Base-by-base conservation (phyloP, 2,888 invertebrate species). In the Macrophya annulata region DNA sequence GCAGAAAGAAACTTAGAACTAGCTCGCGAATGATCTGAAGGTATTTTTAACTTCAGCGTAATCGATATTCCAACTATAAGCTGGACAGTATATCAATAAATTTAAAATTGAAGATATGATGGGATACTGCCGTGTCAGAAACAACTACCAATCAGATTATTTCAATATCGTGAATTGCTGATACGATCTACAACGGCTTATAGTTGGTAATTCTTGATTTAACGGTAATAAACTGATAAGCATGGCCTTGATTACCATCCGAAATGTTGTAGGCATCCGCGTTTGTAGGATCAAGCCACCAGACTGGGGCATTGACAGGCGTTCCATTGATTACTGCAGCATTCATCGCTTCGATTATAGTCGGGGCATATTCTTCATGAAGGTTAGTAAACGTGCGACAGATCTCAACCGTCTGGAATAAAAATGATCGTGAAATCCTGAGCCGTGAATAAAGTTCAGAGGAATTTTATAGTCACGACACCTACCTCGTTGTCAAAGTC, bases 231-330 rank as follows among this genome's bases (percentile, higher is more conserved):
- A 45, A 31, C 15, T 31, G 31, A 77, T 55, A 81, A 40, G 25
- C 15, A 4, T 15, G 5, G 43, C 21, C 6, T 40, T 62, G 43
- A 81, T 81, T 83, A 85, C 82, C 21, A 88, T 83, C 74, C 43
- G 85, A 86, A 55, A 68, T 85, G 40, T 10, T 77, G 55, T 62
- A 31, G 43, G 62, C 43, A 21, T 81, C 81, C 2, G 81, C 15
- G 89, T 97, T 96, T 0, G 91, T 92, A 0, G 97, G 97, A 87
- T 95, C 96, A 0, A 96, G 90, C 97, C 97, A 97, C 97, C 98
- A 98, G 40, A 98, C 94, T 0, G 98, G 97, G 1, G 96, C 94
- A 92, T 97, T 96, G 12, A 97, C 96, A 0, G 97, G 97, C 0
- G 94, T 94, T 2, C 97, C 97, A 4, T 94, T 93, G 1, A 89